Evolutionary conservation across 2,888 invertebrate species (phyloP).

Genomic region (Catocala nupta): DNA sequence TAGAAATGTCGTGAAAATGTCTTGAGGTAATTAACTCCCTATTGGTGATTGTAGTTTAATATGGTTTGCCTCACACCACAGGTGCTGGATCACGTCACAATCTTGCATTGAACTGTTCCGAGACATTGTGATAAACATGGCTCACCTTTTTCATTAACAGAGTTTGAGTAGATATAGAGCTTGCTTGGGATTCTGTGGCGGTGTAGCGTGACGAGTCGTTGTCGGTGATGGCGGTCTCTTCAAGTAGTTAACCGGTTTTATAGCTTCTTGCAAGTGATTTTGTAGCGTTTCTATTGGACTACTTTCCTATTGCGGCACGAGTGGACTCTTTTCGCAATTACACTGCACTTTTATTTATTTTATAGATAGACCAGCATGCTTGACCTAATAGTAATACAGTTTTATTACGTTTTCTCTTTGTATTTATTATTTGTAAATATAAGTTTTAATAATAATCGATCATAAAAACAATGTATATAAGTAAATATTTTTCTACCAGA

Average conservation of each 20-base stretch:
- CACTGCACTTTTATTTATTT: slow-evolving; percentile 43
- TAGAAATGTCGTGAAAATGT: slow-evolving; percentile 86
- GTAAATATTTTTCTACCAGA: no score
- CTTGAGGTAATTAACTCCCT: slow-evolving; percentile 87
- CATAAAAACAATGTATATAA: no score
- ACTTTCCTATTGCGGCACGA: slow-evolving; percentile 37
- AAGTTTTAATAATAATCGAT: neutral
- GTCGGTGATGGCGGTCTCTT: slow-evolving; percentile 71
- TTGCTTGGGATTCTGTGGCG: slow-evolving; percentile 80
- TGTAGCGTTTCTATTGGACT: slow-evolving; percentile 43
- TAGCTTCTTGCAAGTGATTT: slow-evolving; percentile 51
- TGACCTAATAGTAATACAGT: slow-evolving; percentile 40
- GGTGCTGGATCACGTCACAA: slow-evolving; percentile 60
- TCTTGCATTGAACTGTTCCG: slow-evolving; percentile 37
- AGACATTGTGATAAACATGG: slow-evolving; percentile 49
- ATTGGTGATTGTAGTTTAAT: slow-evolving; percentile 85
- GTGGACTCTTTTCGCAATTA: slow-evolving; percentile 33
- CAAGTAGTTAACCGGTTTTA: slow-evolving; percentile 39
- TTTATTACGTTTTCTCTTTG: slow-evolving; percentile 32
- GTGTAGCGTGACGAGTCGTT: slow-evolving; percentile 61
- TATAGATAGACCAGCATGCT: slow-evolving; percentile 45
- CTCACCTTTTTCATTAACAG: slow-evolving; percentile 67
- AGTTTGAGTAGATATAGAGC: slow-evolving; percentile 74
- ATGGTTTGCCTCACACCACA: slow-evolving; percentile 73
- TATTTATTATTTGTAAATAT: slow-evolving; percentile 4